Evolutionary conservation across 2,113 vertebrate species (phyloP).

Genomic region (Boulengeromyrus knoepffleri): DNA sequence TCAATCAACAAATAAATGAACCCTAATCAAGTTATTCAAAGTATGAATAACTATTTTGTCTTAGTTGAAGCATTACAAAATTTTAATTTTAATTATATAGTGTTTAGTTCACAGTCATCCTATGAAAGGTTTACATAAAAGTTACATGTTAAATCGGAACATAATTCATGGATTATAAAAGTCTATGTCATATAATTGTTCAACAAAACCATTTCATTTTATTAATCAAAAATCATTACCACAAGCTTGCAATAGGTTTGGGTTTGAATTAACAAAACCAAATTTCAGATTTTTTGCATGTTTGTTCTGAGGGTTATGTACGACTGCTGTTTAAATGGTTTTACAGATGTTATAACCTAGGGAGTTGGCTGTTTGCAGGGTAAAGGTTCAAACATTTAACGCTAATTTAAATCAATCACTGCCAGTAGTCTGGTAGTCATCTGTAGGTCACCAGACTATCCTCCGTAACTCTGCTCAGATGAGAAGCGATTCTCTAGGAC

Average conservation of each 20-base stretch:
- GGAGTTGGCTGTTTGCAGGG: not conserved
- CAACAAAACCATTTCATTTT: not conserved
- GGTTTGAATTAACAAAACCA: not conserved
- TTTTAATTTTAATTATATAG: not conserved
- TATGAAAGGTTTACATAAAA: not conserved
- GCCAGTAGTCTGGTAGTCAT: not conserved
- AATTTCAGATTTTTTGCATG: not conserved
- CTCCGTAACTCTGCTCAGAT: not conserved
- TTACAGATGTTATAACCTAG: not conserved
- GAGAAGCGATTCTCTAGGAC: not conserved
- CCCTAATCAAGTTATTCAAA: not conserved
- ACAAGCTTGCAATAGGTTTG: not conserved
- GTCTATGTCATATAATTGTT: not conserved
- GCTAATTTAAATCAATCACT: not conserved
- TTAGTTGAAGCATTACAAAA: not conserved
- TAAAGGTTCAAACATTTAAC: not conserved
- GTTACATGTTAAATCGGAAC: not conserved
- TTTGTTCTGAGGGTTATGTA: not conserved
- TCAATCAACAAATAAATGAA: not conserved
- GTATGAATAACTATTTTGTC: not conserved
- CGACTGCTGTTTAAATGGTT: not conserved
- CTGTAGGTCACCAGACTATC: not conserved
- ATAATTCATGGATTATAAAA: not conserved
- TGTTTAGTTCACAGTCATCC: not conserved
- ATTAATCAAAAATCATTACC: not conserved